Evolutionary conservation across 2,113 vertebrate species (phyloP), one percentile per base, ranked within the genome.

Genomic region (Archilochus colubris): DNA sequence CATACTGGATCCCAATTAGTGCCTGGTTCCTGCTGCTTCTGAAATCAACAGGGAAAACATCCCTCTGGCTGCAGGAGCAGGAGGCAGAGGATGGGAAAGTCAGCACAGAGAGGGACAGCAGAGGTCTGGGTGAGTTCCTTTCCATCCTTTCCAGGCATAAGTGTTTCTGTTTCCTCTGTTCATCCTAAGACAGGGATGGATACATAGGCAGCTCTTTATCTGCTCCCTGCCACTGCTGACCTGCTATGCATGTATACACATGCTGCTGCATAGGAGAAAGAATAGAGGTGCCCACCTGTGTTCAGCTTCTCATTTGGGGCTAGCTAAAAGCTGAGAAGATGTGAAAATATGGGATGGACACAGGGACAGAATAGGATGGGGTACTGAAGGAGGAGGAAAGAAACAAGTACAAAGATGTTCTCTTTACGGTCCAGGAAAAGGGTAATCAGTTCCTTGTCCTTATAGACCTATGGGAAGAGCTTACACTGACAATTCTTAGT

Each of bases 1-100:
- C 95, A 96, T 89, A 77, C 84, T 70, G 72, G 82, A 94, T 96
- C 75, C 88, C 96, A 97, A 97, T 97, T 96, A 97, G 95, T 74
- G 78, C 38, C 93, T 90, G 88, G 31, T 72, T 95, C 91, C 83
- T 1, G 48, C 84, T 96, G 68, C 86, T 82, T 91, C 86, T 87
- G 59, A 94, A 96, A 43, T 61, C 93, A 93, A 77, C 64, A 75
- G 69, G 62, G 94, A 95, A 88, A 95, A 78, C 48, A 64, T 81
- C 88, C 91, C 92, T 83, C 62, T 74, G 83, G 91, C 72, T 88
- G 59, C 82, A 87, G n/a, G 68, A 82, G 68, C 72, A 68, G 62
- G 48, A 88, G 44, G 50, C 83, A 94, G 63, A 69, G 38, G 48
- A 58, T 58, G 43, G 55, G 68, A 63, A 86, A 81, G 80, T 46